These are phyloP conservation scores for Drosophila arizonae DNA, from an alignment of 1,140 invertebrate species.

Conservation along the genomic window DNA sequence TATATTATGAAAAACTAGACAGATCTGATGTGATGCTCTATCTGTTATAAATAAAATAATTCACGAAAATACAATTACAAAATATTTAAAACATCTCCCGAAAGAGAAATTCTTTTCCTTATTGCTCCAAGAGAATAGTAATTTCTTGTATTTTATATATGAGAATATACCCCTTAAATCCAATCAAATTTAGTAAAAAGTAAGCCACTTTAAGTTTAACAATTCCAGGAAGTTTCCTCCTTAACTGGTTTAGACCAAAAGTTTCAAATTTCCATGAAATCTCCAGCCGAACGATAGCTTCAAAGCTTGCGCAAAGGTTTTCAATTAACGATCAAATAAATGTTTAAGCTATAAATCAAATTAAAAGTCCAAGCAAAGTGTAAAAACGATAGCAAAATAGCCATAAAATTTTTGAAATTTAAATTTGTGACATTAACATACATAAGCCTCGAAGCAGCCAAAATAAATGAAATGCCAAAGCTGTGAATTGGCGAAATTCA, in stretches of 20 bases:
- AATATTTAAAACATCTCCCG: no score
- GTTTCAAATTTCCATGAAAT: constrained; percentile 31
- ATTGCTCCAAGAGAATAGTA: no score
- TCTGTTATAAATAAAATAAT: no score
- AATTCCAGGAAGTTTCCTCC: constrained; percentile 10
- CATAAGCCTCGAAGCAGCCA: constrained; percentile 21
- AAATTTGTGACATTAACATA: constrained; percentile 36
- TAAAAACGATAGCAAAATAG: constrained; percentile 20
- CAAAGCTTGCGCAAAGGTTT: constrained; percentile 2
- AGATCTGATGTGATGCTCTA: no score
- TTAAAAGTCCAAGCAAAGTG: no score
- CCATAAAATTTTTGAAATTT: constrained; percentile 25
- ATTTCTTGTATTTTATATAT: no score
- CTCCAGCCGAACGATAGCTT: constrained; percentile 4
- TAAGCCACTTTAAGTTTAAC: no score
- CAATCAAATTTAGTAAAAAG: no score
- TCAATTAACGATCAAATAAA: constrained; percentile 26
- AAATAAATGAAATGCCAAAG: constrained; percentile 54
- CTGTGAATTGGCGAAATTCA: constrained; percentile 49
- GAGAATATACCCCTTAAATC: no score
- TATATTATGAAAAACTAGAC: background rate
- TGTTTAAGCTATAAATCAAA: constrained; percentile 32
- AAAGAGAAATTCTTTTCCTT: no score
- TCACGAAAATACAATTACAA: no score
- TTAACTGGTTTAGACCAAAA: constrained; percentile 8